phyloP scores from a whole-genome alignment of 2,888 invertebrate species.

The Polydrusus pterygomalis region DNA sequence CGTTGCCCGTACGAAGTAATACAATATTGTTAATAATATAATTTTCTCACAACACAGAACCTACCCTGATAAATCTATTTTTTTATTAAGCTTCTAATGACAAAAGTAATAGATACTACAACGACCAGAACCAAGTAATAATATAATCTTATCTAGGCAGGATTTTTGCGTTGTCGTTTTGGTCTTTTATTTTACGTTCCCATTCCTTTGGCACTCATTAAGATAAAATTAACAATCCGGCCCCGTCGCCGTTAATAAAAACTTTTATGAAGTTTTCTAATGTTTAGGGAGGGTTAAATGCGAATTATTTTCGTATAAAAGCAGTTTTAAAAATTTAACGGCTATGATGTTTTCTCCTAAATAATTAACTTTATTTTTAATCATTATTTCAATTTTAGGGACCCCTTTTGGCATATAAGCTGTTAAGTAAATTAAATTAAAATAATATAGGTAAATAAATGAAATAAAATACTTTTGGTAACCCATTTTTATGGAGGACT shows the following conservation, averaged over 20 bases:
- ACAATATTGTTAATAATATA: too few species aligned
- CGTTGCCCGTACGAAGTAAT: background rate
- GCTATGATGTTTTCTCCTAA: background rate
- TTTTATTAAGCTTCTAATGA: conserved; percentile 21
- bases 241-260: conserved; percentile 44
- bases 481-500: too few species aligned
- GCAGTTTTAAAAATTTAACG: conserved; percentile 7
- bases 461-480: too few species aligned
- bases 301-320: conserved; percentile 41
- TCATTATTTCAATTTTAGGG: too few species aligned
- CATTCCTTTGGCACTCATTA: conserved; percentile 42
- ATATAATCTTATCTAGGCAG: conserved; percentile 22
- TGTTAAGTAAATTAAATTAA: too few species aligned
- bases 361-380: background rate
- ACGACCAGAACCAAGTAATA: conserved; percentile 17
- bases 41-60: too few species aligned
- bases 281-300: conserved; percentile 37
- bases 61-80: too few species aligned
- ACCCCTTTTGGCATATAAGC: too few species aligned
- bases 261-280: conserved; percentile 45
- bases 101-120: conserved; percentile 29
- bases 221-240: conserved; percentile 48
- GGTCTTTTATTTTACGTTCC: conserved; percentile 20
- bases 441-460: too few species aligned
- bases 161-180: conserved; percentile 15